A percentile compares a stretch with the other conserved stretches of the same genome.
Evolutionary conservation across 2,113 vertebrate genomes (phyloP).

Genomic region (Sander vitreus): DNA sequence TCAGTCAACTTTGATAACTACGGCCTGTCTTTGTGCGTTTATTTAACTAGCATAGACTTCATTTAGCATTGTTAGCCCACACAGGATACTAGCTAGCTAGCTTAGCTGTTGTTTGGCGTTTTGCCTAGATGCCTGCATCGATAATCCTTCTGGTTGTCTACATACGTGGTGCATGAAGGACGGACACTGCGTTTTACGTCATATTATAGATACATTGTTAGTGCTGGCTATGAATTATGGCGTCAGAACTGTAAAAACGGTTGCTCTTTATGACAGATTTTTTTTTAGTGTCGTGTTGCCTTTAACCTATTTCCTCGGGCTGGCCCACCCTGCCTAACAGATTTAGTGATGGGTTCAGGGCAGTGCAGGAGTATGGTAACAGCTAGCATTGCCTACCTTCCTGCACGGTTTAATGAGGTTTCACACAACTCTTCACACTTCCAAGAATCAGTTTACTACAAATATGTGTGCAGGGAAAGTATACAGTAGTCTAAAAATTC

Average conservation of each 20-base stretch:
- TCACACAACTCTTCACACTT: constrained; percentile 5
- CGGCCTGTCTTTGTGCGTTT: too few relatives aligned
- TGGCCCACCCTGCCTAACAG: constrained; percentile 2
- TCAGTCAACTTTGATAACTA: not conserved
- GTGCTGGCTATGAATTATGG: not conserved
- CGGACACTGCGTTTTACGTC: not conserved
- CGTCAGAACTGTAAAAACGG: not conserved
- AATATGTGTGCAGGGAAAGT: not conserved
- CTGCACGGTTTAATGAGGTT: constrained; percentile 16
- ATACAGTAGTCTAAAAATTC: not conserved
- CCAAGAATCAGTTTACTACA: not conserved
- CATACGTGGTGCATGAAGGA: not conserved
- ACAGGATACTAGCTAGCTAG: not conserved
- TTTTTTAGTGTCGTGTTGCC: not conserved
- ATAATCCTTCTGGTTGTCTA: constrained; percentile 11
- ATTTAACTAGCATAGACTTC: not conserved
- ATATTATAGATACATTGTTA: not conserved
- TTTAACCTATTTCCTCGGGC: not conserved
- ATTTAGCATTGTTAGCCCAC: not conserved
- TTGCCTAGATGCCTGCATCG: constrained; percentile 1
- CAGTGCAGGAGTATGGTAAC: constrained; percentile 26
- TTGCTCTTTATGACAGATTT: not conserved
- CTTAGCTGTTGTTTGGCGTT: constrained; percentile 14
- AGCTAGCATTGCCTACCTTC: not conserved
- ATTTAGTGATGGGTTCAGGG: constrained; percentile 6